A percentile compares a stretch with the other conserved stretches of the same genome.
phyloP scores from a whole-genome alignment of 2,888 invertebrate species.

The Xanthia togata region DNA sequence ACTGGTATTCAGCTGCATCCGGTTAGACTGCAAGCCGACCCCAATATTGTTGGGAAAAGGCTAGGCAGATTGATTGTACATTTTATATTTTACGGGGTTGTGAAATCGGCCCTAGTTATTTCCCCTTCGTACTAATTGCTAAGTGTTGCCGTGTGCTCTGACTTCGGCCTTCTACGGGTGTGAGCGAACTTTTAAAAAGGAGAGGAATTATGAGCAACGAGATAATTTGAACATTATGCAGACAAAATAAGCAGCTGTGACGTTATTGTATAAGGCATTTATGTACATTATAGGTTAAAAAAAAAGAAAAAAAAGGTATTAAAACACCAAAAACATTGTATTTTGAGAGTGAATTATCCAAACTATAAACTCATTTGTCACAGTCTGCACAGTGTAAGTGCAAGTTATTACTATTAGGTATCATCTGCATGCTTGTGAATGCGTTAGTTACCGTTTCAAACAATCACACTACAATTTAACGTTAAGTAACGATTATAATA shows the following conservation, averaged over 20 bases:
- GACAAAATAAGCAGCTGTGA: conserved; percentile 1
- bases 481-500: conserved; percentile 53
- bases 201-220: neutral
- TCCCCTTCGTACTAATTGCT: neutral
- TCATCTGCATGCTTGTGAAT: conserved; percentile 9
- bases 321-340: no score
- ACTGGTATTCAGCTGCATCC: no score
- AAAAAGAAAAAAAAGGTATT: no score
- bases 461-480: conserved; percentile 47
- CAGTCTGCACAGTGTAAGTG: conserved; percentile 11
- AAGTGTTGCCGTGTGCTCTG: conserved; percentile 24
- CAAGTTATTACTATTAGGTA: conserved; percentile 2
- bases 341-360: neutral
- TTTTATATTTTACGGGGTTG: neutral
- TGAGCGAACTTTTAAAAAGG: neutral
- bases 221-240: neutral
- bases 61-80: neutral
- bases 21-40: no score
- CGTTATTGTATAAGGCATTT: neutral
- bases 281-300: neutral
- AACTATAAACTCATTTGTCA: neutral
- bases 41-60: no score
- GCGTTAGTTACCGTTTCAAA: conserved; percentile 38
- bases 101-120: no score
- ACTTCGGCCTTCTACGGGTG: neutral